phyloP scores from a whole-genome alignment of 53 echinoderm and acorn worm genomes.

The Luidia sarsii region DNA sequence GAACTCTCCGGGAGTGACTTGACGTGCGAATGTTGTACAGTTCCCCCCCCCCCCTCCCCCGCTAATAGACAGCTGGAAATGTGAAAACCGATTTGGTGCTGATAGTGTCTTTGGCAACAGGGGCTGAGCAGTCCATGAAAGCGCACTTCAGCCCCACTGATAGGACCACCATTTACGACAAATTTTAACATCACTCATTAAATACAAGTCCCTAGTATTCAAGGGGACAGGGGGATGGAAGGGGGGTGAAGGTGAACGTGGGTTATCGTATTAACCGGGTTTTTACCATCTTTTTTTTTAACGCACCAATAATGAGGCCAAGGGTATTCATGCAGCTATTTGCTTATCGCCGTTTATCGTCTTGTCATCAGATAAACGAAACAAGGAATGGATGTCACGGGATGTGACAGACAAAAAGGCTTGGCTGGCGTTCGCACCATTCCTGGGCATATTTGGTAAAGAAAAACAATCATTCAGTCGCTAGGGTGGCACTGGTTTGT shows the following conservation, averaged over 20 bases:
- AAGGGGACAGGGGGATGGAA: too few species aligned
- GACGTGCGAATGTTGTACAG: too few species aligned
- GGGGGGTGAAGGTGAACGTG: constrained; percentile 18
- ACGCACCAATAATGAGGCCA: too few species aligned
- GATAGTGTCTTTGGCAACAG: constrained; percentile 22
- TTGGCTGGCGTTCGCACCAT: too few species aligned
- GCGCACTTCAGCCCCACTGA: constrained; percentile 21
- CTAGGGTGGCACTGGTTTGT: too few species aligned
- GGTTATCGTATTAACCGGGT: constrained; percentile 42
- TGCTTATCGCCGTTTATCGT: constrained; percentile 32
- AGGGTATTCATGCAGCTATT: too few species aligned
- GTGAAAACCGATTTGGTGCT: constrained; percentile 9
- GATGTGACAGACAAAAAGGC: constrained; percentile 18
- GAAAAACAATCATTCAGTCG: too few species aligned
- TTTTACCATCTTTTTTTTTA: constrained; percentile 28
- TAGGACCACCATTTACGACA: constrained; percentile 6
- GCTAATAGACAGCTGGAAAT: too few species aligned
- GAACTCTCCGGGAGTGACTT: too few species aligned
- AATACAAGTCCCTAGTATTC: constrained; percentile 12
- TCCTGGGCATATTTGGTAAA: too few species aligned
- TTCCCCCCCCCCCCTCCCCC: too few species aligned
- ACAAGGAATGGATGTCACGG: constrained; percentile 11
- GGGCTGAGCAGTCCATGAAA: constrained; percentile 32
- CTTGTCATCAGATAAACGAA: constrained; percentile 33
- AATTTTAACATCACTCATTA: constrained; percentile 13